Evolutionary conservation across 2,797 vertebrate genomes (phyloP), one percentile per base, ranked within the genome.

Genomic region (Acropternis orthonyx): DNA sequence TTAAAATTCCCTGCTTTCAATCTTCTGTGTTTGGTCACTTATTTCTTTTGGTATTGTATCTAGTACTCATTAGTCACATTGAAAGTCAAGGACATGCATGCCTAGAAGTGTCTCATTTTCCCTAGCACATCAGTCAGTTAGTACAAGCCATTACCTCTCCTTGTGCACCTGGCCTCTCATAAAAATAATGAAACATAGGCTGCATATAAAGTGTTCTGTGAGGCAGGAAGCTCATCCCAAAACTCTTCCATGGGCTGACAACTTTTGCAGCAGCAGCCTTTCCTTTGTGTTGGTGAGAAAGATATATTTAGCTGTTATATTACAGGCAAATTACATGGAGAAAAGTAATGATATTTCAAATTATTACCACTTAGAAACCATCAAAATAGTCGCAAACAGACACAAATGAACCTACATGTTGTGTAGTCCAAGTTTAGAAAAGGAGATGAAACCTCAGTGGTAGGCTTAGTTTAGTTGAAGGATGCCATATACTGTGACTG

Each of bases 341-440:
- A 83, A 93, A 93, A 90, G 61, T 69, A 95, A 74, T 67, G 88
- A 75, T 91, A 93, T 88, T 95, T 95, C 79, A 91, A 91, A 87
- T 92, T 94, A 91, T 89, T 92, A 74, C 85, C 62, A 87, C 89
- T 89, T 78, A 85, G 84, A 96, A 89, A 94, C 91, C 89, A 92
- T 94, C 83, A 93, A 96, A 96, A 94, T 52, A 95, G 75, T 93
- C 92, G 84, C n/a, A 89, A 74, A 88, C 28, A 92, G 59, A 92
- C 43, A 92, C 24, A 91, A 94, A 85, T 19, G 61, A 93, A 72
- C 69, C 51, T 80, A 65, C 48, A n/a, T 90, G 24, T 89, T 77
- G 39, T 46, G 43, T 93, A 89, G 73, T 90, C 46, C 51, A 94
- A 30, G 18, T 95, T 95, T 88, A 80, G 56, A 83, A 92, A 85